Conservation (phyloP, 2,797 vertebrate genomes). For the Philypnodon macrostomus region DNA sequence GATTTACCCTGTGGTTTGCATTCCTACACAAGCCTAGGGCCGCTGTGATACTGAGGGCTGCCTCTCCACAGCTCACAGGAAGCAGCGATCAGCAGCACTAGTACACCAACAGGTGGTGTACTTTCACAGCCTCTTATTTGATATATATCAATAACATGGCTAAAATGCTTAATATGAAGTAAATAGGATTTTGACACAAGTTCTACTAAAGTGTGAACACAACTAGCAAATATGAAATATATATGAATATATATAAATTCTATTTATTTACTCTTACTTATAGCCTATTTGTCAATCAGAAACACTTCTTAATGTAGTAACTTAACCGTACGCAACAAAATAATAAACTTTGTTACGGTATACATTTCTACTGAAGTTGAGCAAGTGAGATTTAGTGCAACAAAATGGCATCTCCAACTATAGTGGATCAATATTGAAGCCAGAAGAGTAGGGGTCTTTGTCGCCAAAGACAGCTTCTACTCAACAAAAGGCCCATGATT, state of each 20-base stretch:
- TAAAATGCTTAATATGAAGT: no score
- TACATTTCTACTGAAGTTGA: slow-evolving; percentile 27
- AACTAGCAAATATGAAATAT: no score
- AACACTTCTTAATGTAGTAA: no score
- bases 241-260: no score
- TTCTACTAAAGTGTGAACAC: no score
- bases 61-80: slow-evolving; percentile 48
- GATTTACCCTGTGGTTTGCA: slow-evolving; percentile 71
- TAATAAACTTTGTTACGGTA: background rate
- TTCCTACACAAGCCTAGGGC: slow-evolving; percentile 64
- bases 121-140: slow-evolving; percentile 73
- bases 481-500: no score
- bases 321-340: background rate
- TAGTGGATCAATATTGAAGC: slow-evolving; percentile 71
- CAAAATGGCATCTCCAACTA: slow-evolving; percentile 74
- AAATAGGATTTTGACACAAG: no score
- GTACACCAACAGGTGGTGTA: slow-evolving; percentile 81
- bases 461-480: slow-evolving; percentile 65
- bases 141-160: slow-evolving; percentile 37
- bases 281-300: no score
- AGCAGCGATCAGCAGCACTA: slow-evolving; percentile 50
- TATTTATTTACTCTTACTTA: no score
- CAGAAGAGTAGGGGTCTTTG: slow-evolving; percentile 67
- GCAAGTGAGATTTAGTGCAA: slow-evolving; percentile 54
- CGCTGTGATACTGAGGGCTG: slow-evolving; percentile 49